Evolutionary conservation across 2,113 vertebrate species (phyloP).

Genomic region (Pluvialis apricaria): DNA sequence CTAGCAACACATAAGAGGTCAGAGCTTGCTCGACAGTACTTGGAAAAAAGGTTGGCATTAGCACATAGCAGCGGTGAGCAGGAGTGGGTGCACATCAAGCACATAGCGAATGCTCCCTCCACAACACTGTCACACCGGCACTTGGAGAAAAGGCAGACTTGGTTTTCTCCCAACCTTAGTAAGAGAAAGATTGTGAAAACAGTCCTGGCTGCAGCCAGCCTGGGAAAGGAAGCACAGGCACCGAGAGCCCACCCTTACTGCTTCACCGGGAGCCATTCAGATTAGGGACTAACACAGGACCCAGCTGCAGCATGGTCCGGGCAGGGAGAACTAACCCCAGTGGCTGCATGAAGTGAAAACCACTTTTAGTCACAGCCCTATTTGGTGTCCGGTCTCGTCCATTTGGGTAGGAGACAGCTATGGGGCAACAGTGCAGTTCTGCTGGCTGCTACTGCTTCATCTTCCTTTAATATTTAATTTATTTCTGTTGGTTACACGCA

Average conservation of each 20-base stretch:
- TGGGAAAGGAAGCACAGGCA: neutral
- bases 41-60: neutral
- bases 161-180: neutral
- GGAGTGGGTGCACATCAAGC: neutral
- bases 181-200: neutral
- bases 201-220: neutral
- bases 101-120: neutral
- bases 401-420: accelerated
- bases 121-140: accelerated
- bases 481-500: neutral
- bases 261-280: neutral
- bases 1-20: neutral
- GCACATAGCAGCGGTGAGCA: neutral
- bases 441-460: neutral
- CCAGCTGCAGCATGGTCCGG: neutral
- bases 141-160: neutral
- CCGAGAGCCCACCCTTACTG: neutral
- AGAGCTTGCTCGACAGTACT: neutral
- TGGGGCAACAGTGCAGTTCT: neutral
- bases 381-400: accelerated
- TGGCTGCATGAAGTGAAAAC: neutral
- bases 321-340: neutral
- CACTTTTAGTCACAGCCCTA: neutral
- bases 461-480: neutral
- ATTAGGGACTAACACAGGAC: neutral